Evolutionary conservation across 2,888 invertebrate species (phyloP).

Genomic region (Callimorpha dominula): DNA sequence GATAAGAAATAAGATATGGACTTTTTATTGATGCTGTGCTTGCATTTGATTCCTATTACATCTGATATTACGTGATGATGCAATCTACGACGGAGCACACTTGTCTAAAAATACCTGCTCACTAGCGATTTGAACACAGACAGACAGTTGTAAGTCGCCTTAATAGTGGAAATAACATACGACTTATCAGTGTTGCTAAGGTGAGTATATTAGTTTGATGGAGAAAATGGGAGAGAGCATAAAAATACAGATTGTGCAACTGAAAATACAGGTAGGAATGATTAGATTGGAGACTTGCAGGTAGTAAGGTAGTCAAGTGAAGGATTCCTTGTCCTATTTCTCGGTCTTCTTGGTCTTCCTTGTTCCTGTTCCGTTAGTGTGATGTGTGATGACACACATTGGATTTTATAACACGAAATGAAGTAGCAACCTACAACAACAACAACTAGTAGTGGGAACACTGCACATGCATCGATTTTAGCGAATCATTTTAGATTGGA

Average conservation of each 20-base stretch:
- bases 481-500: too few species aligned
- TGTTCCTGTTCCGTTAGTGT: too few species aligned
- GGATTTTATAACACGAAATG: neutral
- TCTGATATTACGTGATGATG: neutral
- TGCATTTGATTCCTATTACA: conserved; percentile 11
- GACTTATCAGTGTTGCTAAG: neutral
- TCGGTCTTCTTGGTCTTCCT: too few species aligned
- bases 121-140: neutral
- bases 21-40: conserved; percentile 1
- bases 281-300: too few species aligned
- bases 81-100: neutral
- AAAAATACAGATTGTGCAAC: neutral
- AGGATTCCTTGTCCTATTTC: too few species aligned
- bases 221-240: neutral
- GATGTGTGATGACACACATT: too few species aligned
- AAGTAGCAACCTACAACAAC: neutral
- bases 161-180: neutral
- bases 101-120: neutral
- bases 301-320: too few species aligned
- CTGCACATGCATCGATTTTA: too few species aligned
- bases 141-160: neutral
- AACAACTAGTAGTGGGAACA: too few species aligned
- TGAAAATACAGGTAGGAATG: neutral
- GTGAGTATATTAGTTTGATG: neutral
- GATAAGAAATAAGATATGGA: neutral